Percentiles rank a stretch among this genome's conserved stretches.
Conservation (phyloP, 1,140 invertebrate species). For the Drosophila triauraria region DNA sequence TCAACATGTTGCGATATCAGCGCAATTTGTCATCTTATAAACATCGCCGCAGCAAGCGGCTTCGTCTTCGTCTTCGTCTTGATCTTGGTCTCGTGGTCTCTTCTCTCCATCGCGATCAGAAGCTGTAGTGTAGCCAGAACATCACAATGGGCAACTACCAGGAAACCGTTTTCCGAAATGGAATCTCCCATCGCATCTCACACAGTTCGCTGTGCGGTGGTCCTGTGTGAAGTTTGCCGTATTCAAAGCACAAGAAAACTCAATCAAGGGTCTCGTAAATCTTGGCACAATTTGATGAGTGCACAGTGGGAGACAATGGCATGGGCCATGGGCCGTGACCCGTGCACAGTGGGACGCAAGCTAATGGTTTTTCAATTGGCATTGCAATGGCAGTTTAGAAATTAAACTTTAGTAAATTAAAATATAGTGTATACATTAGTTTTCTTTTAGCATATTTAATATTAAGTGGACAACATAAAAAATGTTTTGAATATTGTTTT, state of each 20-base stretch:
- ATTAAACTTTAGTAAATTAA: too few species aligned
- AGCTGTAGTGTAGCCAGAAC: constrained; percentile 37
- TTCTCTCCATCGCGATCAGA: constrained; percentile 16
- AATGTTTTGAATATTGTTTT: too few species aligned
- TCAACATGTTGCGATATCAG: constrained; percentile 83
- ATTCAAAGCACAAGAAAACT: constrained; percentile 81
- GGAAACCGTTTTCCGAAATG: constrained; percentile 67
- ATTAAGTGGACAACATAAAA: too few species aligned
- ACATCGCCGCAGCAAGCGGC: constrained; percentile 57
- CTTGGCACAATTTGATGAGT: constrained; percentile 82
- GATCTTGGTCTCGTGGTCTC: constrained; percentile 1
- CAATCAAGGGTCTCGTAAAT: constrained; percentile 81
- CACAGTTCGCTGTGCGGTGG: constrained; percentile 56
- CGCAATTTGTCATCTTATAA: constrained; percentile 82
- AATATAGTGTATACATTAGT: neutral
- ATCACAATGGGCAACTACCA: constrained; percentile 60
- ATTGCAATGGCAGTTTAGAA: too few species aligned
- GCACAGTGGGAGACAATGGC: constrained; percentile 69
- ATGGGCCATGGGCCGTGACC: constrained; percentile 29
- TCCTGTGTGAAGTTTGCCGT: constrained; percentile 80
- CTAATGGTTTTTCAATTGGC: neutral
- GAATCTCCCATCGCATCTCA: constrained; percentile 17
- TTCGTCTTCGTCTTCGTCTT: constrained; percentile 19
- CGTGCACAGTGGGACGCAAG: constrained; percentile 25
- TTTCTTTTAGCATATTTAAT: too few species aligned